Evolutionary conservation across 1,140 invertebrate genomes (phyloP).

Genomic region (Eufriesea mexicana): DNA sequence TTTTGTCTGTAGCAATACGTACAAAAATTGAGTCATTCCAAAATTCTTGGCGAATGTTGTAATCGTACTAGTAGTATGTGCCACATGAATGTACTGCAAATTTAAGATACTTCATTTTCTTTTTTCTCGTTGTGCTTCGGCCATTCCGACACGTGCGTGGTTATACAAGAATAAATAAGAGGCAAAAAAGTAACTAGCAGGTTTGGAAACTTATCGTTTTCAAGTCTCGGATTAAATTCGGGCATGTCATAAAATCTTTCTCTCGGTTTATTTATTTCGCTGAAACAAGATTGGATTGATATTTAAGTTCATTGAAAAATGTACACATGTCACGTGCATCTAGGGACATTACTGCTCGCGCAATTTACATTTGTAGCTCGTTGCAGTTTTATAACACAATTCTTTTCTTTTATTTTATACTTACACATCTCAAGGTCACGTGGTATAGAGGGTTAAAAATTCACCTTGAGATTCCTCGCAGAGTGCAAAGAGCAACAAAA

Average conservation of each 20-base stretch:
- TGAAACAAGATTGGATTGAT: neutral
- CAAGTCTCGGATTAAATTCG: neutral
- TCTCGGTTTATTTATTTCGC: neutral
- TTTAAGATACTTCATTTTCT: neutral
- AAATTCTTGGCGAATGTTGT: neutral
- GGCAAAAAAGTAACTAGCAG: neutral
- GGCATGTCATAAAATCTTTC: neutral
- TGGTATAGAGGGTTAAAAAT: neutral
- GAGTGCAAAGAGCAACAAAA: neutral
- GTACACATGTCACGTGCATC: neutral
- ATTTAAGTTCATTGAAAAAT: neutral
- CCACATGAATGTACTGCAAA: neutral
- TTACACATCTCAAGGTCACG: neutral
- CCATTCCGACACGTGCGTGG: neutral
- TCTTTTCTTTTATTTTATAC: neutral
- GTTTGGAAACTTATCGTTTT: neutral
- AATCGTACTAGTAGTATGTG: neutral
- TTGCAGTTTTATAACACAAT: neutral
- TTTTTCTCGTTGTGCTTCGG: conserved; percentile 1
- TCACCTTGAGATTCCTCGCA: neutral
- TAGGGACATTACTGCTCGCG: neutral
- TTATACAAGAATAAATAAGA: conserved; percentile 2
- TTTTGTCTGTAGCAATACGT: neutral
- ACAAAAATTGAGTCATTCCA: conserved; percentile 11
- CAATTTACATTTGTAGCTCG: neutral